Percentiles rank a stretch among this genome's conserved stretches.
These are phyloP conservation scores for Chrysocyon brachyurus DNA, from an alignment of 2,797 vertebrate genomes.

Conservation along the genomic window DNA sequence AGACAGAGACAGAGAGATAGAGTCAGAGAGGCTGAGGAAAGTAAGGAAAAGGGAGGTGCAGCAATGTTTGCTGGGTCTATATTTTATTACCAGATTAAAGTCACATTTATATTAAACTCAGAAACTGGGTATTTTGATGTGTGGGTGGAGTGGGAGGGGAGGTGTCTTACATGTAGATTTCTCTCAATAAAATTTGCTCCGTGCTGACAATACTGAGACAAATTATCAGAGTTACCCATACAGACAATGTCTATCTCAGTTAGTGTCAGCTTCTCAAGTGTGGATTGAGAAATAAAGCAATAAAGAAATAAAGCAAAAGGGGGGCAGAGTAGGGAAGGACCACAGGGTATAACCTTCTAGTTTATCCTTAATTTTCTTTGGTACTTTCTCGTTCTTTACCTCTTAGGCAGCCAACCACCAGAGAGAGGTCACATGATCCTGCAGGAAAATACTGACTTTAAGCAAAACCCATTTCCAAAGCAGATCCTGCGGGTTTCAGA, in stretches of 20 bases:
- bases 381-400: neutral
- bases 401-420: neutral
- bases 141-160: neutral
- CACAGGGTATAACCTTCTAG: neutral
- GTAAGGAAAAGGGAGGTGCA: neutral
- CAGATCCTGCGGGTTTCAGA: slow-evolving; percentile 35
- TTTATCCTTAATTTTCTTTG: neutral
- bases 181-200: slow-evolving; percentile 8
- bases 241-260: neutral
- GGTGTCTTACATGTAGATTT: slow-evolving; percentile 25
- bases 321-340: neutral
- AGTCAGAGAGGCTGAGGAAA: neutral
- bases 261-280: neutral
- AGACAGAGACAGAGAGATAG: neutral
- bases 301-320: neutral
- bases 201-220: neutral
- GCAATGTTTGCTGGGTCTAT: neutral
- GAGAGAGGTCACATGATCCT: neutral
- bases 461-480: slow-evolving; percentile 37
- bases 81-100: slow-evolving; percentile 34
- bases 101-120: neutral
- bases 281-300: slow-evolving; percentile 6
- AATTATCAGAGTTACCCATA: neutral
- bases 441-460: neutral
- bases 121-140: neutral